Conservation (phyloP, 2,888 invertebrate genomes). For the Micoletzkya japonica region DNA sequence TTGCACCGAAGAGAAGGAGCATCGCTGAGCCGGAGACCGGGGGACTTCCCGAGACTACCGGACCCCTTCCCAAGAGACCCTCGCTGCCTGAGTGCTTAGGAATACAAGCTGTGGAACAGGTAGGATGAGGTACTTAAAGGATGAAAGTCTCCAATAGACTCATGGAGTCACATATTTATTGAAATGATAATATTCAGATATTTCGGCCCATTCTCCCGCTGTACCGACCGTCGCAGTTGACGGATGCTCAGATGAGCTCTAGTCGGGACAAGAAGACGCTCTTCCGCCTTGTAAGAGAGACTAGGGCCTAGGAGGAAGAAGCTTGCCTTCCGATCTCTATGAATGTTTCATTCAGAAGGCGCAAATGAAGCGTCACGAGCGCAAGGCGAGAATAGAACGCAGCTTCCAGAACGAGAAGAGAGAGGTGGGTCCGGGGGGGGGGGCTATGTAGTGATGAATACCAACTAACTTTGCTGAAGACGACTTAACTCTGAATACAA, state of each 20-base stretch:
- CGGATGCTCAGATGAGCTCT: no score
- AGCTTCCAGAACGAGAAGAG: no score
- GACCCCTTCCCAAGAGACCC: conserved; percentile 12
- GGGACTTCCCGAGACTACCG: not conserved
- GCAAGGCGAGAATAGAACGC: not conserved
- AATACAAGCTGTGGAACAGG: not conserved
- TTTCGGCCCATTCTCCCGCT: no score
- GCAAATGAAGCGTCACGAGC: conserved; percentile 1
- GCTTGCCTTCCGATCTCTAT: not conserved
- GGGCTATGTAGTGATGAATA: not conserved
- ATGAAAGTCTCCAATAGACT: no score
- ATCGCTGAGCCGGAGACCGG: not conserved
- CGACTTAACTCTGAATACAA: not conserved
- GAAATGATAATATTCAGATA: no score
- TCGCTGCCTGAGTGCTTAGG: conserved; percentile 14
- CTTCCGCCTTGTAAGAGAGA: not conserved
- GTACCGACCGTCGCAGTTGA: no score
- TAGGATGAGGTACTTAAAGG: not conserved
- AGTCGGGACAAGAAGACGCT: not conserved
- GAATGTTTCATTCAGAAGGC: not conserved
- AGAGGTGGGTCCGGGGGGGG: no score
- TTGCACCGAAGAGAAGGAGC: conserved; percentile 12
- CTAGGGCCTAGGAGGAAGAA: not conserved
- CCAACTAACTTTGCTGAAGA: not conserved
- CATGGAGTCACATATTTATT: no score